Evolutionary conservation across 2,113 vertebrate species (phyloP).

Genomic region (Donacobius atricapilla): DNA sequence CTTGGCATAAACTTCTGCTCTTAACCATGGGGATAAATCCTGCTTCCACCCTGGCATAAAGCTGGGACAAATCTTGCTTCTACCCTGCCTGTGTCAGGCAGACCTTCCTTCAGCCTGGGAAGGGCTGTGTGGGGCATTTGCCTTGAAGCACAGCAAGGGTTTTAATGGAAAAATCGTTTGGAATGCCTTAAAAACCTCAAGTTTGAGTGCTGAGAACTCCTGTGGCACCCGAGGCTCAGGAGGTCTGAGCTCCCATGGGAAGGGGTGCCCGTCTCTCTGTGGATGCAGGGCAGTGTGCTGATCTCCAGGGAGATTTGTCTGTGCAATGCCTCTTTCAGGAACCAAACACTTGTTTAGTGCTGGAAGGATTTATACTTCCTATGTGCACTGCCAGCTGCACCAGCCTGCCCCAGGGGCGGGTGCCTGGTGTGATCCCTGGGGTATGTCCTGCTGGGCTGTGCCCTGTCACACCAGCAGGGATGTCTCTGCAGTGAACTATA

Average conservation of each 20-base stretch:
- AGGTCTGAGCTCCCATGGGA: accelerated
- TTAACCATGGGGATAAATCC: not conserved
- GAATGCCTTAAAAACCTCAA: not conserved
- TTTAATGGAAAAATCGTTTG: not conserved
- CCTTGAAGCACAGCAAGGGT: not conserved
- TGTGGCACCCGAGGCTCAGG: not conserved
- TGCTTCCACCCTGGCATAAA: not conserved
- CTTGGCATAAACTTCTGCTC: not conserved
- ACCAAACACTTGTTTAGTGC: not conserved
- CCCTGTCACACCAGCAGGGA: not conserved
- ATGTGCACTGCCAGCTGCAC: not conserved
- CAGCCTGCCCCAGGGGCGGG: not conserved
- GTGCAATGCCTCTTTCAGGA: not conserved
- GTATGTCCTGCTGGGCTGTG: not conserved
- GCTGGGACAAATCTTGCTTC: not conserved
- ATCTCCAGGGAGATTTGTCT: not conserved
- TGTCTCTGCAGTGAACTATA: not conserved
- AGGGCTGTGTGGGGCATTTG: accelerated
- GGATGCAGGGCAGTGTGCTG: not conserved
- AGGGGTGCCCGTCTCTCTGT: not conserved
- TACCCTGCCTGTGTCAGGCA: not conserved
- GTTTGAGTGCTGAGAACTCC: not conserved
- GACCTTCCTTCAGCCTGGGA: not conserved
- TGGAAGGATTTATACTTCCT: not conserved
- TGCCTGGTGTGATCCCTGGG: not conserved